phyloP scores from a whole-genome alignment of 2,113 vertebrate species.

The Megaleporinus macrocephalus region DNA sequence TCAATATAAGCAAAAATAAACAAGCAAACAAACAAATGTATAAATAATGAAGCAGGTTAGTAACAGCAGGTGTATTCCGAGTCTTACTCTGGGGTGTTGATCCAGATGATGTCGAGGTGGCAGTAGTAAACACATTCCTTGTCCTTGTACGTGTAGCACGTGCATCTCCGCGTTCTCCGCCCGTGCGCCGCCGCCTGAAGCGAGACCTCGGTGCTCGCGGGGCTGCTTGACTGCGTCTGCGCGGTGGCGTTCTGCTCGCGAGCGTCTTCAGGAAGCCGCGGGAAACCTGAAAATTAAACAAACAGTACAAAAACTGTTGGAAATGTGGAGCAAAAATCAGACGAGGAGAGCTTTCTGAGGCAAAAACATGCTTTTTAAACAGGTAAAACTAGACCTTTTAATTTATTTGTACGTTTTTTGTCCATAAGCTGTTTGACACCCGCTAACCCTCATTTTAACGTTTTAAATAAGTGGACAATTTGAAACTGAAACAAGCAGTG shows the following conservation, averaged over 20 bases:
- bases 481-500: no score
- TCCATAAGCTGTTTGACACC: no score
- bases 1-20: no score
- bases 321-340: neutral
- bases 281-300: conserved; percentile 55
- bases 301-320: neutral
- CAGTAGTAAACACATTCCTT: conserved; percentile 96
- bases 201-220: neutral
- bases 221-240: conserved; percentile 63
- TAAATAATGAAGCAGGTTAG: no score
- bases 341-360: neutral
- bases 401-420: no score
- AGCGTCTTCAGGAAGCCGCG: conserved; percentile 48
- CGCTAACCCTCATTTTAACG: no score
- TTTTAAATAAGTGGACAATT: no score
- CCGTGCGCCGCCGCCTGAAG: conserved; percentile 34
- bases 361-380: no score
- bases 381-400: no score
- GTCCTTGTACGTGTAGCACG: conserved; percentile 92
- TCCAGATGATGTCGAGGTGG: conserved; percentile 96
- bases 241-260: conserved; percentile 48
- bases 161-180: conserved; percentile 81
- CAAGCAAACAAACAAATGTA: neutral
- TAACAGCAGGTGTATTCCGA: neutral
- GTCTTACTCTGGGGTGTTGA: conserved; percentile 95